These are phyloP conservation scores for Oryzias sinensis DNA, from an alignment of 2,797 vertebrate species.

Conservation along the genomic window DNA sequence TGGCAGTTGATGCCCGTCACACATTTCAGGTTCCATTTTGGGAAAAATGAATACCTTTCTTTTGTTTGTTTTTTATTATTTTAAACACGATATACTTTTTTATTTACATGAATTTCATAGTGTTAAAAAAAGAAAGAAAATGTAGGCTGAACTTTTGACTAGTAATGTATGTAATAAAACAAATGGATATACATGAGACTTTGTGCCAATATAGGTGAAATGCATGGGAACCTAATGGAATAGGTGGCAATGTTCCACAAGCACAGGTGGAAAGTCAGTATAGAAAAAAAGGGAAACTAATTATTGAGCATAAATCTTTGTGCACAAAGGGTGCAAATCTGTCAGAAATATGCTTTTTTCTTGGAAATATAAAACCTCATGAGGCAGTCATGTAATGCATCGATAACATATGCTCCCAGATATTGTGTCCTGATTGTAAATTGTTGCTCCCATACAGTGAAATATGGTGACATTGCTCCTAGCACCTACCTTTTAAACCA, in stretches of 20 bases:
- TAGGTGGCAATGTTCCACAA: not conserved
- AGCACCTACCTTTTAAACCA: slow-evolving; percentile 8
- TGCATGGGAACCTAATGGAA: not conserved
- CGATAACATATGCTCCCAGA: slow-evolving; percentile 21
- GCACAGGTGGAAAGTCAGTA: not conserved
- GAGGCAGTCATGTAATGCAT: slow-evolving; percentile 18
- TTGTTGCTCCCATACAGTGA: slow-evolving; percentile 17
- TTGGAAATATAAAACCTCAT: slow-evolving; percentile 11
- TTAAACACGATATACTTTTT: too few relatives aligned
- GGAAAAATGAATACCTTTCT: too few relatives aligned
- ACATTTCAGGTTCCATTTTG: too few relatives aligned
- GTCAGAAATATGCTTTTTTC: slow-evolving; percentile 1
- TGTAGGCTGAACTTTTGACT: too few relatives aligned
- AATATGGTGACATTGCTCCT: slow-evolving; percentile 6
- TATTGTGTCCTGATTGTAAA: slow-evolving; percentile 19
- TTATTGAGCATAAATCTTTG: slow-evolving; percentile 12
- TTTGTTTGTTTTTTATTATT: too few relatives aligned
- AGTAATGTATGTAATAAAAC: not conserved
- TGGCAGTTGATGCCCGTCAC: too few relatives aligned
- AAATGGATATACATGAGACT: not conserved
- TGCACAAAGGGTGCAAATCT: slow-evolving; percentile 13
- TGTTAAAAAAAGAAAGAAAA: too few relatives aligned
- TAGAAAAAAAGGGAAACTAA: not conserved
- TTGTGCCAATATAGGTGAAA: too few relatives aligned
- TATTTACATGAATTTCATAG: too few relatives aligned